Base-by-base conservation (phyloP, 2,888 invertebrate species). In the Acrocyrtus sp. region DNA sequence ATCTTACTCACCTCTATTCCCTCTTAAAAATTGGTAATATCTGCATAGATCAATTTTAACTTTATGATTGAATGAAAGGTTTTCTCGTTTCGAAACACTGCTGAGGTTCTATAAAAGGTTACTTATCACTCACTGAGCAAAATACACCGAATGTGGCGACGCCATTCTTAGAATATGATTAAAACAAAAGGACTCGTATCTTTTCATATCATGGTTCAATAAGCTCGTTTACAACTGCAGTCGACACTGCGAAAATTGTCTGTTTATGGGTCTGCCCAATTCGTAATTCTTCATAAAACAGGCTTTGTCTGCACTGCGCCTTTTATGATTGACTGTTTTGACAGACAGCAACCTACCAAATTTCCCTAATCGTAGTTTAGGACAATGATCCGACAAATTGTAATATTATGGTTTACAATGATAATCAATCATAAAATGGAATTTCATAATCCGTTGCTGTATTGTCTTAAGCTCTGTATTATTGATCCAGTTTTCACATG, bases 381-480 rank as follows among this genome's bases (percentile, higher is more conserved):
- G 26, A 27, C 39, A 58, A 22, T 58, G 67, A 67, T 67, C 58
- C 58, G 67, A 50, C 53, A 48, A 29, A 27, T 58, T 58, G 58
- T 67, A 67, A 67, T 17, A 57, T 58, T 58, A 51, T n/a, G n/a
- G n/a, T n/a, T n/a, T n/a, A 67, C 67, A 58, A 53, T 51, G 29
- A 58, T 53, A 51, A 67, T 67, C 67, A 43, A 58, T 67, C 67
- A 58, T n/a, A 50, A 58, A 10, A 8, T 51, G 34, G 41, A 51
- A 66, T 67, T 67, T 67, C 58, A 50, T 58, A 67, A 67, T 67
- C 67, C 34, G 41, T 41, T 54, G 48, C 57, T 45, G 48, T 66
- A 58, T 67, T 67, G 58, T 58, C 53, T 57, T 58, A 58, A 58
- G 41, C n/a, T 39, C 51, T n/a, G 29, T 66, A 57, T 29, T 26